phyloP scores from a whole-genome alignment of 2,888 invertebrate species.

The Pseudococcus longispinus region DNA sequence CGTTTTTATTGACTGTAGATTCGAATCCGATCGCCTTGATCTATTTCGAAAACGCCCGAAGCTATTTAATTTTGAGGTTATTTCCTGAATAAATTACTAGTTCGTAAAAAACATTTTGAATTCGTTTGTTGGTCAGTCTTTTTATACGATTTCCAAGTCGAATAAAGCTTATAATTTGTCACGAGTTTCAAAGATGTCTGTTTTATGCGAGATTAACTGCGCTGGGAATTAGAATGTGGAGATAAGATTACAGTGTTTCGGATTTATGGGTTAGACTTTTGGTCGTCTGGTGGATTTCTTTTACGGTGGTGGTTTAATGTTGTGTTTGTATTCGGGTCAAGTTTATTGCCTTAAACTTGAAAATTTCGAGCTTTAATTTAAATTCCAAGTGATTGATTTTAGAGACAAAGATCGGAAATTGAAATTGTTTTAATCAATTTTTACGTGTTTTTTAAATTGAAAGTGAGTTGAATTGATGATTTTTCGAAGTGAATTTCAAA shows the following conservation, averaged over 20 bases:
- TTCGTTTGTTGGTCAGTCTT: background rate
- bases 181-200: background rate
- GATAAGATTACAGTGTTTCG: background rate
- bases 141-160: background rate
- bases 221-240: background rate
- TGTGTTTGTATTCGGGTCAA: background rate
- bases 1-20: constrained; percentile 13
- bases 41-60: constrained; percentile 32
- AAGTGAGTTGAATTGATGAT: background rate
- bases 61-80: constrained; percentile 35
- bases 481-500: background rate
- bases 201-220: background rate
- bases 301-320: background rate
- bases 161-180: background rate
- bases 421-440: background rate
- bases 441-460: background rate
- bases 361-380: background rate
- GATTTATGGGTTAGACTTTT: background rate
- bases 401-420: background rate
- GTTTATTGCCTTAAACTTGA: background rate
- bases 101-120: background rate
- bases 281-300: background rate
- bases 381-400: background rate
- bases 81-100: constrained; percentile 29
- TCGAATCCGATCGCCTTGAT: constrained; percentile 17